phyloP scores from a whole-genome alignment of 2,113 vertebrate genomes.

The Pteropus alecto region DNA sequence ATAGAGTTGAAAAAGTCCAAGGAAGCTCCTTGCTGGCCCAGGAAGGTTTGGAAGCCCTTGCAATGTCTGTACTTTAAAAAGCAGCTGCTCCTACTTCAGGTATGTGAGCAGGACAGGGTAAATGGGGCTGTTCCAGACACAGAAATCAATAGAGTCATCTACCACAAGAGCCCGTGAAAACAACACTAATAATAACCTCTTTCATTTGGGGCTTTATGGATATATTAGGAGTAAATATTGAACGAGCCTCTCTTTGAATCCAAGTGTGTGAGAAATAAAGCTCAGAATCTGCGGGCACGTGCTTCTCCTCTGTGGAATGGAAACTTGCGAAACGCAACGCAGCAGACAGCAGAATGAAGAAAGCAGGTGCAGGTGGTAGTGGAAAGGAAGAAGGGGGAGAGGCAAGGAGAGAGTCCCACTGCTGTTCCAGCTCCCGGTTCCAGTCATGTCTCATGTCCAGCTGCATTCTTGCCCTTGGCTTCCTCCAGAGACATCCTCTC shows the following conservation, averaged over 20 bases:
- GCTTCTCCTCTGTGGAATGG: neutral
- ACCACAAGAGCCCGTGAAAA: neutral
- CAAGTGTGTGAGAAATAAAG: neutral
- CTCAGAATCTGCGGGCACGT: neutral
- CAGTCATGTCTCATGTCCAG: neutral
- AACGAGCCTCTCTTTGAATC: neutral
- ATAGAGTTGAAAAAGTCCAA: neutral
- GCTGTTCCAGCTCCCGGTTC: neutral
- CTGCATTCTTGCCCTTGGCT: neutral
- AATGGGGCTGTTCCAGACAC: neutral
- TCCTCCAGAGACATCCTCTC: neutral
- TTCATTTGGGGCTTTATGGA: neutral
- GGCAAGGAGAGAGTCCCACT: no score
- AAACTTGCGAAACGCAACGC: neutral
- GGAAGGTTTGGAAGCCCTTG: neutral
- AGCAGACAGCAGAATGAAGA: neutral
- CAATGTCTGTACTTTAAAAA: neutral
- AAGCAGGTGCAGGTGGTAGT: accelerated
- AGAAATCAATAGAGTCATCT: neutral
- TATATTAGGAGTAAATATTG: neutral
- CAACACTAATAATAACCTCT: neutral
- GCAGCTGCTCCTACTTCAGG: neutral
- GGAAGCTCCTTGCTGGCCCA: neutral
- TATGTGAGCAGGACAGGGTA: neutral
- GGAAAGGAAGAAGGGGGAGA: neutral